Conservation (phyloP, 1,140 invertebrate genomes). For the Saccostrea echinata region DNA sequence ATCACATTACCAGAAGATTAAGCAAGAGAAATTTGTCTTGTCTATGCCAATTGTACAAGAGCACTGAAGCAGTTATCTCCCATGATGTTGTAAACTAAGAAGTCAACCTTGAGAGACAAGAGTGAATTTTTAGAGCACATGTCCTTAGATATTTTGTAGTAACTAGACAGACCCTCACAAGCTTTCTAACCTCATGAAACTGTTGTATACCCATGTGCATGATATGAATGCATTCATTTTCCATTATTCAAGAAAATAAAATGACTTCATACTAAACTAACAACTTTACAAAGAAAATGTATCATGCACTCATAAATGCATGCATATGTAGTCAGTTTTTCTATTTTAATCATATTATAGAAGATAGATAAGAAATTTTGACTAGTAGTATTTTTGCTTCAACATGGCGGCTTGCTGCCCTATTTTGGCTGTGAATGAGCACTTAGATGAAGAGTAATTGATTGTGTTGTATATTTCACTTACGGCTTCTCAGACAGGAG, state of each 20-base stretch:
- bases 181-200: conserved; percentile 7
- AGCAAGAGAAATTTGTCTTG: not conserved
- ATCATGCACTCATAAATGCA: not conserved
- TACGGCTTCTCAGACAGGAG: conserved; percentile 71
- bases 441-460: not conserved
- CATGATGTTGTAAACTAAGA: conserved; percentile 12
- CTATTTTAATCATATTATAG: not conserved
- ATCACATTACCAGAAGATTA: too few relatives aligned
- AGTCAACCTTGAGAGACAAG: not conserved
- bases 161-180: conserved; percentile 3
- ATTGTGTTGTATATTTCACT: conserved; percentile 35
- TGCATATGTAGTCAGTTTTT: conserved; percentile 14
- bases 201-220: conserved; percentile 23
- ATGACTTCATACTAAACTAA: not conserved
- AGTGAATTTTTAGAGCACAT: conserved; percentile 10
- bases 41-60: not conserved
- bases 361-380: not conserved
- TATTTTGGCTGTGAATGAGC: conserved; percentile 9
- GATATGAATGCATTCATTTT: conserved; percentile 19
- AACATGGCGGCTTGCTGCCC: conserved; percentile 11
- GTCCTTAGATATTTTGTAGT: not conserved
- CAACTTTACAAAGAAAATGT: not conserved
- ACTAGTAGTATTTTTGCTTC: not conserved
- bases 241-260: not conserved
- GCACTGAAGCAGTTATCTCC: conserved; percentile 17